Percentiles rank a stretch among this genome's conserved stretches.
Evolutionary conservation across 1,140 invertebrate genomes (phyloP).

Genomic region (Cherax quadricarinatus): DNA sequence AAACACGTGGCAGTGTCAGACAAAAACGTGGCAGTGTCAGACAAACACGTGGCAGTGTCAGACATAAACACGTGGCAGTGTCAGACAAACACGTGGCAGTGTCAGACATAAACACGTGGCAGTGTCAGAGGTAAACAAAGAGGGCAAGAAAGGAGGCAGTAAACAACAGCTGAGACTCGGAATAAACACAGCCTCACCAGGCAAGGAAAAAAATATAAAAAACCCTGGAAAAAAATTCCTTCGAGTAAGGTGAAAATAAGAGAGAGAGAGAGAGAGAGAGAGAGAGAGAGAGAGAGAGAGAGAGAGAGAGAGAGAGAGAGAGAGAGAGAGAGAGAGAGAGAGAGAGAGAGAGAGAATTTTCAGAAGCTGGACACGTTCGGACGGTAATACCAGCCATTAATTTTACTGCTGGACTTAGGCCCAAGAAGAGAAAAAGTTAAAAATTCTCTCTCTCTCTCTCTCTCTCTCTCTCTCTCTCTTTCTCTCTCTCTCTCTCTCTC

Average conservation of each 20-base stretch:
- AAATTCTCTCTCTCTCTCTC: not conserved
- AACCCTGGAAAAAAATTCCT: not conserved
- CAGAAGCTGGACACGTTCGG: conserved; percentile 47
- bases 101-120: not conserved
- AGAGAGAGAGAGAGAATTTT: conserved; percentile 27
- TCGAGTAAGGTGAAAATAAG: not conserved
- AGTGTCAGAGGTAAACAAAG: not conserved
- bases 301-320: conserved; percentile 78
- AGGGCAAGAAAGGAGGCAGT: not conserved
- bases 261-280: not conserved
- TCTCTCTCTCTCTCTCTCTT: too few species aligned
- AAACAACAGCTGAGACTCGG: too few species aligned
- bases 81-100: too few species aligned
- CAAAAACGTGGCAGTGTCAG: too few species aligned
- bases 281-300: conserved; percentile 74
- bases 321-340: conserved; percentile 78
- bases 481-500: too few species aligned
- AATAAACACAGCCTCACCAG: too few species aligned
- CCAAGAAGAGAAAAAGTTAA: not conserved
- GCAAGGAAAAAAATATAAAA: too few species aligned
- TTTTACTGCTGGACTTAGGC: conserved; percentile 52
- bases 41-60: too few species aligned
- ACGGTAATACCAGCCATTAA: conserved; percentile 62
- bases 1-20: too few species aligned
- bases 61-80: too few species aligned